Conservation (phyloP, 2,888 invertebrate genomes). For the Mactromeris polynyma region DNA sequence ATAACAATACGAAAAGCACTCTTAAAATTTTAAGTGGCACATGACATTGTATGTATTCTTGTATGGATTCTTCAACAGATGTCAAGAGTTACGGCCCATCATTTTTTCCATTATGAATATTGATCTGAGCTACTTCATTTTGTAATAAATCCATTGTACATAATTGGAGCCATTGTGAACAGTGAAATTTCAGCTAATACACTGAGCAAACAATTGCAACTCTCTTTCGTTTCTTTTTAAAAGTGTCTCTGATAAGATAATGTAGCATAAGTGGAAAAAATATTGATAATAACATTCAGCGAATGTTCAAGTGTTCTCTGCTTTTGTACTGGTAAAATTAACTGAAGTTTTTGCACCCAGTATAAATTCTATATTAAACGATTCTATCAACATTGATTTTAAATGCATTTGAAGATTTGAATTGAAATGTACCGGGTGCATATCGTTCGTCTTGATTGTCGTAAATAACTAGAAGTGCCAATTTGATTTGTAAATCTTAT, state of each 20-base stretch:
- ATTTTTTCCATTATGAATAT: background rate
- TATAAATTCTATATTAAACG: constrained; percentile 6
- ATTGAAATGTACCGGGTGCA: constrained; percentile 32
- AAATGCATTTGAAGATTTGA: background rate
- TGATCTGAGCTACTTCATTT: background rate
- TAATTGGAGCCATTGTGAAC: constrained; percentile 32
- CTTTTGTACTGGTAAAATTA: constrained; percentile 19
- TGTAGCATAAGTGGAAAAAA: constrained; percentile 21
- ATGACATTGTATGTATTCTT: background rate
- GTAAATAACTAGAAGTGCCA: constrained; percentile 17
- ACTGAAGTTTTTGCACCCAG: constrained; percentile 22
- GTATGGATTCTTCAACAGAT: background rate
- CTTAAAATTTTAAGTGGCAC: background rate
- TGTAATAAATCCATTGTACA: constrained; percentile 27
- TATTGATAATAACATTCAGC: constrained; percentile 26
- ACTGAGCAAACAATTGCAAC: constrained; percentile 44
- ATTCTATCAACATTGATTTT: background rate
- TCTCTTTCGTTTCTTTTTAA: constrained; percentile 42
- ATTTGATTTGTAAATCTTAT: constrained; percentile 2
- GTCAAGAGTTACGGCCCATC: constrained; percentile 24
- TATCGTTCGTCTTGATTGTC: constrained; percentile 15
- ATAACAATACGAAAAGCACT: background rate
- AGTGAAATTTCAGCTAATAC: constrained; percentile 41
- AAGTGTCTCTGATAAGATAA: constrained; percentile 48
- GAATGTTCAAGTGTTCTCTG: constrained; percentile 14